Evolutionary conservation across 2,113 vertebrate genomes (phyloP), one percentile per base, ranked within the genome.

Genomic region (Dinomys branickii): DNA sequence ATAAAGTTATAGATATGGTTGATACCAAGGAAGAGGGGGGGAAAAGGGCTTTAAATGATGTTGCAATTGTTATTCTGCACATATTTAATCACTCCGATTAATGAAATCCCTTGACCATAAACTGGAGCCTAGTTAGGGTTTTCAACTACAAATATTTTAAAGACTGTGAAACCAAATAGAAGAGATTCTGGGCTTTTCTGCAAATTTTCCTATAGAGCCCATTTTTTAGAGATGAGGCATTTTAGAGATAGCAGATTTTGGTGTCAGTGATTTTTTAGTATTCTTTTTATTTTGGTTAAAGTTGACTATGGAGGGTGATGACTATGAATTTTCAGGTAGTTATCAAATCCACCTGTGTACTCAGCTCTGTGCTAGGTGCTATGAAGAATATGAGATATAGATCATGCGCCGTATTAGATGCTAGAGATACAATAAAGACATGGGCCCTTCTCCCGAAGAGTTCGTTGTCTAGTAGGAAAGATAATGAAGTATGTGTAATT

Each of bases 101-200:
- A 86, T 30, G 11, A 91, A 93, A 86, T 52, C 54, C 30, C 41
- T 88, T 91, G 58, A 71, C 63, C 77, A 35, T 69, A 87, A 96
- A 97, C 38, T 65, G 44, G 24, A 92, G 20, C 30, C 24, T 77
- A 82, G 22, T 58, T 86, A 77, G 50, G 7, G 38, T 89, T 96
- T 91, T 65, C 89, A 89, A 89, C 92, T 17, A 77, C 59, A 94
- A 71, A 26, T 44, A 35, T 86, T 95, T 86, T 50, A 86, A 77
- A 85, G 61, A 61, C 77, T 96, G 92, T 33, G 35, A 96, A 96
- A 82, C 58, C 56, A 28, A 94, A 78, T 81, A 78, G 75, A 92
- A 83, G 61, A 84, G 33, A 77, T 63, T 89, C 81, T 24, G 41
- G 84, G 67, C 16, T 94, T 90, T 92, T 92, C 54, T 73, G 20